Evolutionary conservation across 2,888 invertebrate species (phyloP), one percentile per base, ranked within the genome.

Genomic region (Trichopoda pennipes): DNA sequence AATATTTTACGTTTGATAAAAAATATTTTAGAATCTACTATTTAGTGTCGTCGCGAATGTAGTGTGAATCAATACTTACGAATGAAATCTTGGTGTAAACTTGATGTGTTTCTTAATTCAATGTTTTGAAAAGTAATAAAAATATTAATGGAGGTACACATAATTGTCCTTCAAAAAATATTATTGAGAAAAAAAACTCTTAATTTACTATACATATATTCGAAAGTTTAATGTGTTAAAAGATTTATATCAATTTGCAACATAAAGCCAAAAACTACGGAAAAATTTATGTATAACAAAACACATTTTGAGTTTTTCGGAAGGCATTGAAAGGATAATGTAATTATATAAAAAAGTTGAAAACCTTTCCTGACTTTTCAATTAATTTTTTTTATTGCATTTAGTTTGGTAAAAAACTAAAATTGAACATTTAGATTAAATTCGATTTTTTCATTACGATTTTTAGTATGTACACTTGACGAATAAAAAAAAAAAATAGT

Each of bases 21-120:
- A 56, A 72, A 72, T n/a, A 75, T 75, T 79, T 76, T 72, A 66
- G 86, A 87, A 88, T 89, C 86, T 88, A 88, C 90, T 90, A 89
- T 91, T 90, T 88, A 91, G 90, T 91, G 89, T 90, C 87, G 89
- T 89, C 89, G 90, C 88, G 90, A 89, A 88, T 91, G 91, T 91
- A 90, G 91, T 88, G 84, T 88, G 88, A 88, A 86, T 88, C 86
- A 89, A 90, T 88, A 89, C 81, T 87, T 84, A 85, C 66, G 70
- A 69, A 84, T 74, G 60, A 60, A 80, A 83, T 70, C 69, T 73
- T 55, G 12, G 3, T 73, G 56, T 60, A 78, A 64, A 80, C 47
- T 81, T 68, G 64, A 63, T 74, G 63, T 69, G 61, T 63, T 66
- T 17, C 28, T 19, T 28, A 68, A 58, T 55, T 28, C 4, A 4